Base-by-base conservation (phyloP, 2,113 vertebrate genomes). In the Oriolus oriolus region DNA sequence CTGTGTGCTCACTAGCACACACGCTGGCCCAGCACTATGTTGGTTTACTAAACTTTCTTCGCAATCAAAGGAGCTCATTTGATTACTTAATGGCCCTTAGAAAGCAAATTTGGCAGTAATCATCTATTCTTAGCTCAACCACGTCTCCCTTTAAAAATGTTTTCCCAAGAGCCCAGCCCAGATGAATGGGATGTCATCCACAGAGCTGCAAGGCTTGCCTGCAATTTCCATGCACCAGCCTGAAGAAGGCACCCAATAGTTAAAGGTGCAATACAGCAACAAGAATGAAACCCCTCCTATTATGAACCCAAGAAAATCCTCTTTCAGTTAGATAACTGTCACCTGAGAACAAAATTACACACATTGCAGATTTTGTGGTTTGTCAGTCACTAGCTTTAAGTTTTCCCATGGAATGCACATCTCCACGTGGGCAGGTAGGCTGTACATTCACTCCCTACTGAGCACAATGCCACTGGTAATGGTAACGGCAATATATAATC, bases 81-180 rank as follows among this genome's bases (percentile, higher is more conserved):
- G 82, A 82, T 90, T 93, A 79, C 57, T 88, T 94, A 80, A 57
- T 35, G 35, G 57, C 28, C n/a, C 84, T 86, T n/a, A 86, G 68
- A 88, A 92, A 78, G 49, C 26, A 93, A 85, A 93, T 69, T 83
- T 61, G 28, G 66, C 88, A 88, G 63, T 44, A 85, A 69, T 79
- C n/a, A 69, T 44, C 83, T 88, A 45, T 89, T 89, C 35, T 81
- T 63, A 92, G 57, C 56, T 54, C 59, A 80, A 61, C 19, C 30
- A 45, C 52, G 88, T 74, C 26, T 90, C 31, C 45, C 78, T 92
- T 89, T 31, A 93, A 63, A 81, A 87, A 26, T 18, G 14, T 41
- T 78, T 91, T 94, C 69, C 84, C 87, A 71, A 42, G 64, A 89
- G 31, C 73, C 75, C 68, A 81, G 56, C 53, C 52, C n/a, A 79